Evolutionary conservation across 2,113 vertebrate genomes (phyloP).

Genomic region (Phyllostomus discolor): DNA sequence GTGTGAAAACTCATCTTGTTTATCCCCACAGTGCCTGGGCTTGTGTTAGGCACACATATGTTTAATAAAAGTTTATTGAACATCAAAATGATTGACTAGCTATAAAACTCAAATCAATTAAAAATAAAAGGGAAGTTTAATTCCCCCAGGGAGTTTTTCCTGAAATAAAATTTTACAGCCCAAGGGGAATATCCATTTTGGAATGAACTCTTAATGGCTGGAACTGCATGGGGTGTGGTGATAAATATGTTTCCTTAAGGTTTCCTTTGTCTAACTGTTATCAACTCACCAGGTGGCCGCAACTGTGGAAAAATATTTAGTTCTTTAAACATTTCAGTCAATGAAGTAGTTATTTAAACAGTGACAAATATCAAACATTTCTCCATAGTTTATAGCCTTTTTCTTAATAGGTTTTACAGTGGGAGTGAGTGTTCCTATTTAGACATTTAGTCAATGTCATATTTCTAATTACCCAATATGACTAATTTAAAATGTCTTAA

Average conservation of each 20-base stretch:
- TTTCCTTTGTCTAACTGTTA: constrained; percentile 59
- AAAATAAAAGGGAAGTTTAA: constrained; percentile 18
- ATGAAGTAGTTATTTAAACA: constrained; percentile 32
- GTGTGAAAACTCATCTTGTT: not conserved
- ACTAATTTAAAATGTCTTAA: constrained; percentile 54
- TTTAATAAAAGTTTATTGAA: constrained; percentile 41
- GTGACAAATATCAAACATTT: constrained; percentile 42
- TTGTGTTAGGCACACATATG: not conserved
- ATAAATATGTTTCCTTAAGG: constrained; percentile 57
- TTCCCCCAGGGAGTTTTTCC: not conserved
- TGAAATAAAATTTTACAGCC: constrained; percentile 33
- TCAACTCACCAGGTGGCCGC: constrained; percentile 24
- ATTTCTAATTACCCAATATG: constrained; percentile 51
- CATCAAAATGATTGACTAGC: constrained; percentile 27
- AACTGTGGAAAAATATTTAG: constrained; percentile 54
- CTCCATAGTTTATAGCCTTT: constrained; percentile 41
- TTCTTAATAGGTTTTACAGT: constrained; percentile 54
- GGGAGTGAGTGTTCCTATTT: constrained; percentile 21
- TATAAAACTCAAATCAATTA: not conserved
- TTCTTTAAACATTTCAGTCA: constrained; percentile 52
- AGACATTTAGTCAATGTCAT: constrained; percentile 36
- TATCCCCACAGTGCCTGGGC: not conserved
- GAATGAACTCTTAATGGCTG: constrained; percentile 43
- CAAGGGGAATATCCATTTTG: constrained; percentile 31
- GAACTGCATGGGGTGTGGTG: constrained; percentile 5